Base-by-base conservation (phyloP, 2,113 vertebrate genomes). In the Nothocercus julius region DNA sequence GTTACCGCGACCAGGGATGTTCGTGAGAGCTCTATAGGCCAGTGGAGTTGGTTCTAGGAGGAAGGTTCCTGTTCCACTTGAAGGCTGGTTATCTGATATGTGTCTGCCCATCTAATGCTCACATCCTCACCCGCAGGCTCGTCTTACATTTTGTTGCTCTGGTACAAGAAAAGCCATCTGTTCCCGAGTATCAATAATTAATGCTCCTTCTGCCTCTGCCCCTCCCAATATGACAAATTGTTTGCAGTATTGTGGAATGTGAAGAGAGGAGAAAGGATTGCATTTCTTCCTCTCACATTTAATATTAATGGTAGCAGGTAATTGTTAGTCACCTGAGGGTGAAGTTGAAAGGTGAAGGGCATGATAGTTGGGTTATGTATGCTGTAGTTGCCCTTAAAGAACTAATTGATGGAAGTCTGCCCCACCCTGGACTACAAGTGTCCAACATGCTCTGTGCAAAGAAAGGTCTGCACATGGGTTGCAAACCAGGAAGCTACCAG, bases 281-380 rank as follows among this genome's bases (percentile, higher is more conserved):
- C 44, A 53, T 97, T 96, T 97, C 96, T 94, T 92, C 83, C 77
- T 94, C 45, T 95, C 18, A 70, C 58, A 86, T 96, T 93, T 94
- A 97, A 94, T 97, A 96, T 96, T 97, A 91, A 97, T 97, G 90
- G 66, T 75, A 94, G 68, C 79, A 92, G 92, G 89, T 97, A 96
- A 96, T 92, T 90, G 93, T 89, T 96, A 93, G 90, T 90, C 82
- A 95, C 79, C 90, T 95, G 94, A 93, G 86, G 95, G 79, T 94
- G 90, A 93, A 91, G 82, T 86, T 96, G 93, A 95, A 97, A 93
- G 95, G 77, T 91, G 82, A 96, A 96, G 67, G 87, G 25, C 68
- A 51, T 68, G 58, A 62, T 56, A 59, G 42, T 28, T 85, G 51
- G 9, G 7, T 76, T 92, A 36, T 77, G 51, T 66, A 63, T 92